phyloP scores from a whole-genome alignment of 2,888 invertebrate genomes.

The Andrena dorsata region DNA sequence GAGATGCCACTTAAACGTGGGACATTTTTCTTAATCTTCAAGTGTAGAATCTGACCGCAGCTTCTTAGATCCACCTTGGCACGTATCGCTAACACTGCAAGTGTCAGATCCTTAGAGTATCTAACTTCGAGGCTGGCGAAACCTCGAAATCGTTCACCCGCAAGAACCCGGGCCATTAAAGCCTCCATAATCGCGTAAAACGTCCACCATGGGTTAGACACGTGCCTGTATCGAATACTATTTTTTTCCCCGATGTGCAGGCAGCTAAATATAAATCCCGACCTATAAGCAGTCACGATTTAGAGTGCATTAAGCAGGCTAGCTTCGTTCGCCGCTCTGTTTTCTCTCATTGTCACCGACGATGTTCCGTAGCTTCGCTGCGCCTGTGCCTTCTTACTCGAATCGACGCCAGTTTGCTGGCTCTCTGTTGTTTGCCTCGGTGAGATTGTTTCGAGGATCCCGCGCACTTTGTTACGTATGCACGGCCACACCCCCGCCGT shows the following conservation, averaged over 20 bases:
- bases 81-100: background rate
- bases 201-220: constrained; percentile 13
- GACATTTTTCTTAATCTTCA: no score
- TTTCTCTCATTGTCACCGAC: background rate
- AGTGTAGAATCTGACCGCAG: no score
- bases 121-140: background rate
- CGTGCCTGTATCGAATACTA: constrained; percentile 46
- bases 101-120: background rate
- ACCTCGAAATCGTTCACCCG: constrained; percentile 15
- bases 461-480: background rate
- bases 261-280: constrained; percentile 51
- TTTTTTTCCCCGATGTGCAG: constrained; percentile 47
- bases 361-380: background rate
- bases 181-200: constrained; percentile 5
- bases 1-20: no score
- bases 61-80: no score
- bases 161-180: background rate
- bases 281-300: constrained; percentile 34
- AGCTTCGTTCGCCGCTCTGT: background rate
- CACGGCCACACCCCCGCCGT: background rate
- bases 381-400: no score
- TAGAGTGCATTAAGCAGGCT: constrained; percentile 32
- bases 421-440: background rate
- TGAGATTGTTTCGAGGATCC: background rate
- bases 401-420: background rate